These are phyloP conservation scores for Pantherophis guttatus DNA, from an alignment of 2,113 vertebrate species.

Conservation along the genomic window DNA sequence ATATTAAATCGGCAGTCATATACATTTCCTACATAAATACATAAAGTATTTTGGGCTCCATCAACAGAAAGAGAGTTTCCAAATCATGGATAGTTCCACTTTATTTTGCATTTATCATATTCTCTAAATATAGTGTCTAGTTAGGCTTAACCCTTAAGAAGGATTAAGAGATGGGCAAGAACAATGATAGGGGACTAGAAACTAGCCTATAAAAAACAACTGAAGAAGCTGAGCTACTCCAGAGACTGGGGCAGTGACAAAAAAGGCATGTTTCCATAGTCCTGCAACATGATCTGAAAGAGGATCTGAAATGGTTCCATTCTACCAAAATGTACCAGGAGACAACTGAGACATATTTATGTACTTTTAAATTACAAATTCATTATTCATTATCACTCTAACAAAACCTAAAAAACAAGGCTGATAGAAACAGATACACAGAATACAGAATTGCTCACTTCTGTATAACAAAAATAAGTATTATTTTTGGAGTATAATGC, in stretches of 20 bases:
- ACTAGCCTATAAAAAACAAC: not conserved
- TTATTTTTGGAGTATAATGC: not conserved
- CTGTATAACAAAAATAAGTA: not conserved
- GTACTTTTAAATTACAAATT: not conserved
- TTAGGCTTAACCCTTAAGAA: not conserved
- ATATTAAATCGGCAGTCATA: not conserved
- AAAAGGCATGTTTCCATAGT: not conserved
- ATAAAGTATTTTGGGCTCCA: not conserved
- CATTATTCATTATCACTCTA: not conserved
- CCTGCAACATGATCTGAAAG: not conserved
- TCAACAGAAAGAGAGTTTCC: not conserved
- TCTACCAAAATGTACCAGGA: not conserved
- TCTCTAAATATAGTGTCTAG: not conserved
- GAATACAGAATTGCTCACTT: not conserved
- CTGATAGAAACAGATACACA: not conserved
- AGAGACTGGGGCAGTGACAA: not conserved
- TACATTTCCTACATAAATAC: not conserved
- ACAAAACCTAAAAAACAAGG: not conserved
- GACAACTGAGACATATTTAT: not conserved
- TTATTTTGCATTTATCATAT: not conserved
- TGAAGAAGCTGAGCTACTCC: not conserved
- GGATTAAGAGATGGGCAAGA: not conserved
- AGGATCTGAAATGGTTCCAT: too few relatives aligned
- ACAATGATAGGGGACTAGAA: not conserved
- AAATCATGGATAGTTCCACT: not conserved